Evolutionary conservation across 2,888 invertebrate species (phyloP).

Genomic region (Chironomus tentans): DNA sequence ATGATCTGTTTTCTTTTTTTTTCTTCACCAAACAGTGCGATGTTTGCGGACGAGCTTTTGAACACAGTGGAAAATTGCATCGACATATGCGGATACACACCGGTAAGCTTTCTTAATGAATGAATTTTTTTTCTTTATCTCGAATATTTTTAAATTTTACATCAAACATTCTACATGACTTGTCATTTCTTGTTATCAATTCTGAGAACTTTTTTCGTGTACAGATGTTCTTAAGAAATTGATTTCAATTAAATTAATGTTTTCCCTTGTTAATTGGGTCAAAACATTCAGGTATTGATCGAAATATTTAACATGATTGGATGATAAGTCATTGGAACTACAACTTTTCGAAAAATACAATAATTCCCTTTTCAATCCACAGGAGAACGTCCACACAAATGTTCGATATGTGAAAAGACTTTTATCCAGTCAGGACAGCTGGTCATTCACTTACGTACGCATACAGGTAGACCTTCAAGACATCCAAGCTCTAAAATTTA

Average conservation of each 20-base stretch:
- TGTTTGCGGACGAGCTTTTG: slow-evolving; percentile 80
- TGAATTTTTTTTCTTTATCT: not conserved
- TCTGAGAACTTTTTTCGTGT: too few relatives aligned
- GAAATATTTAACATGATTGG: too few relatives aligned
- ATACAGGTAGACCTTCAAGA: slow-evolving; percentile 48
- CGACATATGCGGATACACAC: slow-evolving; percentile 87
- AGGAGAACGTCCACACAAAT: slow-evolving; percentile 82
- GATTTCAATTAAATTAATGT: too few relatives aligned
- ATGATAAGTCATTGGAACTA: too few relatives aligned
- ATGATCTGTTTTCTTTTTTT: not conserved
- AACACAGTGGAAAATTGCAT: slow-evolving; percentile 82
- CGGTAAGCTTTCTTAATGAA: not conserved
- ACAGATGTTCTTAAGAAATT: too few relatives aligned
- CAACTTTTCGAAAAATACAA: too few relatives aligned
- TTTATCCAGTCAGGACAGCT: slow-evolving; percentile 87
- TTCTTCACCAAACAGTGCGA: slow-evolving; percentile 47
- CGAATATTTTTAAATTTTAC: not conserved
- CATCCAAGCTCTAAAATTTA: slow-evolving; percentile 16
- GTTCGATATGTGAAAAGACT: slow-evolving; percentile 77
- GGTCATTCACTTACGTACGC: slow-evolving; percentile 83
- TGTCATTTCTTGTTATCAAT: not conserved
- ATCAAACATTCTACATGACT: too few relatives aligned
- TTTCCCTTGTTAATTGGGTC: too few relatives aligned
- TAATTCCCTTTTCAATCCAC: too few relatives aligned
- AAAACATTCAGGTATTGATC: too few relatives aligned